These are phyloP conservation scores for Potorous gilbertii DNA, from an alignment of 2,797 vertebrate species.

Conservation along the genomic window DNA sequence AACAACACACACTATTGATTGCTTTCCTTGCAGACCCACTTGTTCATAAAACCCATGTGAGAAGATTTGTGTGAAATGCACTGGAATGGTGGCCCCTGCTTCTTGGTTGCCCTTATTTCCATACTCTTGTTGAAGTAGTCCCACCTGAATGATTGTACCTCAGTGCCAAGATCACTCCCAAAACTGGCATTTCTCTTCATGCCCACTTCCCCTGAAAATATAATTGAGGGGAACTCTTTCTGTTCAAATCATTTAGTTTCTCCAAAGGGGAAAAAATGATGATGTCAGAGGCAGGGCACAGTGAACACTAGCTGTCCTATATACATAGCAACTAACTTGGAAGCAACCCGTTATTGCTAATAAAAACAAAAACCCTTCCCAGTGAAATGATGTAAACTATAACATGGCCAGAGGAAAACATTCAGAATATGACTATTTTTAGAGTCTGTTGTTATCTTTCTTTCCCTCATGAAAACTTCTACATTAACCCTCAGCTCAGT, in stretches of 20 bases:
- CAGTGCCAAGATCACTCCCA: slow-evolving; percentile 37
- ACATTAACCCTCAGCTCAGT: not conserved
- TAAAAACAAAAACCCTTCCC: not conserved
- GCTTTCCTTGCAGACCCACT: not conserved
- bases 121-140: slow-evolving; percentile 11
- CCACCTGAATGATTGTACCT: slow-evolving; percentile 18
- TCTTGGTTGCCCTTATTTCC: slow-evolving; percentile 35
- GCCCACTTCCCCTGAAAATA: slow-evolving; percentile 34
- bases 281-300: slow-evolving; percentile 18
- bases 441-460: not conserved
- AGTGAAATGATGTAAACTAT: slow-evolving; percentile 13
- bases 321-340: slow-evolving; percentile 8
- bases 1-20: not conserved
- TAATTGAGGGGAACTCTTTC: slow-evolving; percentile 42
- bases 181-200: slow-evolving; percentile 39
- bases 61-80: not conserved
- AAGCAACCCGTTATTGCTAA: slow-evolving; percentile 46
- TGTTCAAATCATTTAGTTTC: slow-evolving; percentile 37
- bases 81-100: not conserved
- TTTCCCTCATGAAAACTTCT: slow-evolving; percentile 37
- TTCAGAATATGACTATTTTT: not conserved
- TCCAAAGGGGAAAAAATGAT: slow-evolving; percentile 33
- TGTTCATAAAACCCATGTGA: slow-evolving; percentile 39
- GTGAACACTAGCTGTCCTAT: not conserved
- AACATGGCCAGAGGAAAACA: not conserved